Evolutionary conservation across 2,113 vertebrate genomes (phyloP).

Genomic region (Gasterosteus nipponicus): DNA sequence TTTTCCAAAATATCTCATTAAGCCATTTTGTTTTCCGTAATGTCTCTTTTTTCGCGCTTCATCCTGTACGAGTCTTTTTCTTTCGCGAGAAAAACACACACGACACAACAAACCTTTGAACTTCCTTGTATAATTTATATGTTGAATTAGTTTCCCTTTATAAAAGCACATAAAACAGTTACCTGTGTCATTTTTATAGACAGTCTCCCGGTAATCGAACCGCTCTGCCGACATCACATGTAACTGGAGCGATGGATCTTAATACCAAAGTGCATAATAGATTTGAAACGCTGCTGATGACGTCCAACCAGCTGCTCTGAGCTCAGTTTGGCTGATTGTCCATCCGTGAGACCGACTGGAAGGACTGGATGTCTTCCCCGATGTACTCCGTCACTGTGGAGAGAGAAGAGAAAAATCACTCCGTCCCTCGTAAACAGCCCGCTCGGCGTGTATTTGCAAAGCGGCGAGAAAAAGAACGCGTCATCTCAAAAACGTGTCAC

Average conservation of each 20-base stretch:
- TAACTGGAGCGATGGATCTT: slow-evolving; percentile 50
- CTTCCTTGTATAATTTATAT: slow-evolving; percentile 82
- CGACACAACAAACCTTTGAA: slow-evolving; percentile 20
- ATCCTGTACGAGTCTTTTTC: not conserved
- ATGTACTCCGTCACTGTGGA: slow-evolving; percentile 83
- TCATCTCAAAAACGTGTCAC: not conserved
- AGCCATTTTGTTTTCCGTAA: slow-evolving; percentile 1
- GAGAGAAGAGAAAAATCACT: slow-evolving; percentile 30
- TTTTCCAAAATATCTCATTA: not conserved
- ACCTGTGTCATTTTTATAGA: slow-evolving; percentile 70
- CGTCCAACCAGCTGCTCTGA: slow-evolving; percentile 32
- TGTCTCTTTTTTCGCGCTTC: not conserved
- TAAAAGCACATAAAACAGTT: slow-evolving; percentile 65
- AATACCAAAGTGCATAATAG: slow-evolving; percentile 55
- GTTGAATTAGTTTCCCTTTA: slow-evolving; percentile 77
- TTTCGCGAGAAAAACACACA: slow-evolving; percentile 5
- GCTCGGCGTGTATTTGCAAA: not conserved
- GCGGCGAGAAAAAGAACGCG: not conserved
- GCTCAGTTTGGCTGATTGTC: slow-evolving; percentile 79
- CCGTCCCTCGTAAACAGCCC: not conserved
- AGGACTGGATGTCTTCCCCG: slow-evolving; percentile 81
- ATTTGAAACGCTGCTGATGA: slow-evolving; percentile 48
- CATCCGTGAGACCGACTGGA: slow-evolving; percentile 72
- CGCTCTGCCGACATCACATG: slow-evolving; percentile 42
- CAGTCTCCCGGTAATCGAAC: slow-evolving; percentile 52